Evolutionary conservation across 2,888 invertebrate species (phyloP).

Genomic region (Andrena minutula): DNA sequence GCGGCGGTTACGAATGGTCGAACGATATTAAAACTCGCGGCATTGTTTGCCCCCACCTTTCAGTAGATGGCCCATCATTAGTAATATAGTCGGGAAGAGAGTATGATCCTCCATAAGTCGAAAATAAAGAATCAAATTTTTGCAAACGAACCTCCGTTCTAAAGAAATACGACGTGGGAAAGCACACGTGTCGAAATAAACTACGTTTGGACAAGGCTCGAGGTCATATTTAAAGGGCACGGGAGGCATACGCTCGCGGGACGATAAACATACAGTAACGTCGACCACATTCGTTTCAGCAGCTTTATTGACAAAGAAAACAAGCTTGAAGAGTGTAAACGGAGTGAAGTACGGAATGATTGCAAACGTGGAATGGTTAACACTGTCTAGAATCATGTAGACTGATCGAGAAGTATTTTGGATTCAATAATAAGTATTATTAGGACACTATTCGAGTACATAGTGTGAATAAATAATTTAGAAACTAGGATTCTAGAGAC

Average conservation of each 20-base stretch:
- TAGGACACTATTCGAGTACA: too few relatives aligned
- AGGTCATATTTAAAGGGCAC: conserved; percentile 10
- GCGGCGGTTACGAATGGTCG: conserved; percentile 25
- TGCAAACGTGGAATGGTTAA: too few relatives aligned
- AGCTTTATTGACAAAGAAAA: conserved; percentile 7
- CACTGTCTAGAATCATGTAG: too few relatives aligned
- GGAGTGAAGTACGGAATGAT: too few relatives aligned
- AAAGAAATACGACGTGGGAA: not conserved
- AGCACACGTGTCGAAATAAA: conserved; percentile 1
- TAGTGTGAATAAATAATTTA: too few relatives aligned
- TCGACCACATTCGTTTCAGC: not conserved
- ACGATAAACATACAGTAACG: not conserved
- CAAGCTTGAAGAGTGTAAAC: not conserved
- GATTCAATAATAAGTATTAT: too few relatives aligned
- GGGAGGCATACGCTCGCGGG: not conserved
- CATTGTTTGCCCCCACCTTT: conserved; percentile 33
- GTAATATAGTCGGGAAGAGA: too few relatives aligned
- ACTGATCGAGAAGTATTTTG: too few relatives aligned
- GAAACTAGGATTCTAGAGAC: too few relatives aligned
- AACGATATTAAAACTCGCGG: conserved; percentile 49
- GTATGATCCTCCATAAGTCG: too few relatives aligned
- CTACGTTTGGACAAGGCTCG: not conserved
- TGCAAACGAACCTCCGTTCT: not conserved
- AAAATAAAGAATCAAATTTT: too few relatives aligned
- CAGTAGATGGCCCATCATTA: not conserved